Evolutionary conservation across 2,113 vertebrate genomes (phyloP).

Genomic region (Gadus macrocephalus): DNA sequence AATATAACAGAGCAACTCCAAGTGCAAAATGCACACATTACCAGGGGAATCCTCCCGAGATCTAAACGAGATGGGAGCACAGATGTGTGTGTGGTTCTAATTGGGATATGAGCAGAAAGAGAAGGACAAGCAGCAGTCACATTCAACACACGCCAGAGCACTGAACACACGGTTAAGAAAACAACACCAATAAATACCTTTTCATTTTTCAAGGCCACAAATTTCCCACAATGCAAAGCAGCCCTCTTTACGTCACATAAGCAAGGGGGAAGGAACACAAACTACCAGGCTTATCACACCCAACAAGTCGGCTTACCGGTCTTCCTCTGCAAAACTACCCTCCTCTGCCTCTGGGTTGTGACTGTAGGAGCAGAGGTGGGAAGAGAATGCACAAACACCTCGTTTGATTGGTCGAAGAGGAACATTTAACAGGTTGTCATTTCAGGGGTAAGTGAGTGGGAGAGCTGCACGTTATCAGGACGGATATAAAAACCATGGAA

Average conservation of each 20-base stretch:
- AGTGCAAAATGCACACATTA: no score
- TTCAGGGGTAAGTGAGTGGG: no score
- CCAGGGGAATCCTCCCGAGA: no score
- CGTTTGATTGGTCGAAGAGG: no score
- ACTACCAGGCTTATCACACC: slow-evolving; percentile 35
- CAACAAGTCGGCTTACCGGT: slow-evolving; percentile 82
- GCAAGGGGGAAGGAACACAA: slow-evolving; percentile 35
- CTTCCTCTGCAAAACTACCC: slow-evolving; percentile 86
- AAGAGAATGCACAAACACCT: slow-evolving; percentile 26
- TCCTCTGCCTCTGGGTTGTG: slow-evolving; percentile 91
- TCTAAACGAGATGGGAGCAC: no score
- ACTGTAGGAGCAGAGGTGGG: slow-evolving; percentile 74
- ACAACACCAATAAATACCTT: slow-evolving; percentile 31
- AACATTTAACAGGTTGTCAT: no score
- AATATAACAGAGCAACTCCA: no score
- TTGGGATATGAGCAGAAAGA: no score
- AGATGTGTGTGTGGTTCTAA: no score
- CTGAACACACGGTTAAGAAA: slow-evolving; percentile 30
- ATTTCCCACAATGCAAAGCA: slow-evolving; percentile 61
- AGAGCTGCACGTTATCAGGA: no score
- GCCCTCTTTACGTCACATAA: slow-evolving; percentile 63
- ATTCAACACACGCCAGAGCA: slow-evolving; percentile 34
- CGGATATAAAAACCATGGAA: no score
- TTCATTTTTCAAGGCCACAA: slow-evolving; percentile 34
- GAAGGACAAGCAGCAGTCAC: slow-evolving; percentile 22